Conservation (phyloP, 2,797 vertebrate species). For the Euthynnus affinis region DNA sequence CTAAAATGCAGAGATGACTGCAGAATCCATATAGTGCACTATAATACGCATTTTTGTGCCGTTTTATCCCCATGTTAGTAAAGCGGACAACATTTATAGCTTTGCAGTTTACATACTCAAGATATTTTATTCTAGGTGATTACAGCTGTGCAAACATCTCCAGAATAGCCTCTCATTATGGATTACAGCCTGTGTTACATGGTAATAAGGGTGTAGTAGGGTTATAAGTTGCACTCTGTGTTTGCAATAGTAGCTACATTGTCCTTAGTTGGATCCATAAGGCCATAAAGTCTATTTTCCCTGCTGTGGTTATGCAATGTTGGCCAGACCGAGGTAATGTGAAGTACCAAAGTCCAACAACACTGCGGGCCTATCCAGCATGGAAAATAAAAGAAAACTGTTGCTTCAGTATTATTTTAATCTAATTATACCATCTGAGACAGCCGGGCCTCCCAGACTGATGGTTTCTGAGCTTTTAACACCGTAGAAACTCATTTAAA, state of each 20-base stretch:
- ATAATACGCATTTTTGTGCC: neutral
- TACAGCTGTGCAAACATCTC: conserved; percentile 57
- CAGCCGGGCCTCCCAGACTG: conserved; percentile 32
- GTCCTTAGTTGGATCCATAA: conserved; percentile 26
- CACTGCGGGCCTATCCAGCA: conserved; percentile 13
- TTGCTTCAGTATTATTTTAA: conserved; percentile 51
- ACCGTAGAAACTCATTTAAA: neutral
- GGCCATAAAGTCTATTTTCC: conserved; percentile 44
- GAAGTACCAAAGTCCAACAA: conserved; percentile 45
- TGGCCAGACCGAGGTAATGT: conserved; percentile 37
- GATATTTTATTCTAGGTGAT: neutral
- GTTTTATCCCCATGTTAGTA: neutral
- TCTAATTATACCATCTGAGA: conserved; percentile 48
- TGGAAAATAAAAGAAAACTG: conserved; percentile 48
- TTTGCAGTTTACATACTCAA: neutral
- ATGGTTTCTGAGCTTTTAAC: neutral
- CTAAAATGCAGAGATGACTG: neutral
- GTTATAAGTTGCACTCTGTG: neutral
- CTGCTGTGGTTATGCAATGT: conserved; percentile 48
- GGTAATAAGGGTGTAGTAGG: neutral
- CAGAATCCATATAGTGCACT: neutral
- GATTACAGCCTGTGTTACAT: conserved; percentile 7
- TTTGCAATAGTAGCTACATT: conserved; percentile 36
- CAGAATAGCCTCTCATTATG: neutral
- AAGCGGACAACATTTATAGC: no score